Conservation (phyloP, 2,113 vertebrate genomes). For the Fregata magnificens region DNA sequence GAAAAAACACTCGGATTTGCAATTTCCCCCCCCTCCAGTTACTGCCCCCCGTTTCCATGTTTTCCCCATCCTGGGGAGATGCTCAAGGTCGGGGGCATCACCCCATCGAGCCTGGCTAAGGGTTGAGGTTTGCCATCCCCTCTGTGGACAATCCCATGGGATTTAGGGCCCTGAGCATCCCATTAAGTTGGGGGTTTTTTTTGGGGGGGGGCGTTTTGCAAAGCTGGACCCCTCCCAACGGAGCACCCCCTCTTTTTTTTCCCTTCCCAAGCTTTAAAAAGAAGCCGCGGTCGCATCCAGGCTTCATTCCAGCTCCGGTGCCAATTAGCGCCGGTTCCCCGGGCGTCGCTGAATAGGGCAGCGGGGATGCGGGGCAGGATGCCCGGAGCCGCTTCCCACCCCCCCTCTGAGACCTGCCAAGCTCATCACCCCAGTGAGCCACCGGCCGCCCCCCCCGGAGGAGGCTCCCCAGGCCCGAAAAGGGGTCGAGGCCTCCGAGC, state of each 20-base stretch:
- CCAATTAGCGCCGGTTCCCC: conserved; percentile 15
- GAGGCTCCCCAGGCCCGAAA: not conserved
- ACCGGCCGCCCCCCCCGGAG: rapidly evolving
- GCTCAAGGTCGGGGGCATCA: not conserved
- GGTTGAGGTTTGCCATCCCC: not conserved
- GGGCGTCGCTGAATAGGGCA: not conserved
- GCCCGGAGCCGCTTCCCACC: not conserved
- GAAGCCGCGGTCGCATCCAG: not conserved
- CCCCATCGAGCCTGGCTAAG: not conserved
- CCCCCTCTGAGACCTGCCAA: not conserved
- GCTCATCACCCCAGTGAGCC: not conserved
- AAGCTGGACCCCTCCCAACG: not conserved
- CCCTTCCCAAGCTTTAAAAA: not conserved
- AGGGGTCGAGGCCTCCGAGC: too few species aligned
- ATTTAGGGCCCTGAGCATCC: not conserved
- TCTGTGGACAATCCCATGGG: rapidly evolving
- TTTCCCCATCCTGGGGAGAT: not conserved
- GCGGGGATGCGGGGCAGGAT: conserved; percentile 4
- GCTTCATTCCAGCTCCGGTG: not conserved
- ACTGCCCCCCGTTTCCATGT: not conserved
- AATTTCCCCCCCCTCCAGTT: not conserved
- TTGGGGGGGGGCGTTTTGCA: not conserved
- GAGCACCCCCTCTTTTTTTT: too few species aligned
- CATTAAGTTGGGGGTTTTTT: not conserved
- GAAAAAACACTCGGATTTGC: not conserved